Evolutionary conservation across 2,888 invertebrate species (phyloP), one percentile per base, ranked within the genome.

Genomic region (Lissocephala sabroskyi): DNA sequence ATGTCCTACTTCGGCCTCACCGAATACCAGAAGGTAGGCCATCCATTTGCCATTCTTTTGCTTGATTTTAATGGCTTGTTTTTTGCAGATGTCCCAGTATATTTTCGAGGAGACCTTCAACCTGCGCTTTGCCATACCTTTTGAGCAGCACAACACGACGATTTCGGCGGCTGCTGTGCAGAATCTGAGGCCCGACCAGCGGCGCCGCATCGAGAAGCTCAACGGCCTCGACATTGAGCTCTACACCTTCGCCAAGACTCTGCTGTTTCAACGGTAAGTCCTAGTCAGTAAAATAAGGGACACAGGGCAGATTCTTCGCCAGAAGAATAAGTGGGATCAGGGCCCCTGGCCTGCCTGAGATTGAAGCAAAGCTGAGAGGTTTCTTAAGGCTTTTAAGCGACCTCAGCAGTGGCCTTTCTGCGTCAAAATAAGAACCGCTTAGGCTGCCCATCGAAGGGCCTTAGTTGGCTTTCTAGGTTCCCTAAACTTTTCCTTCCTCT

Each of bases 1-100:
- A 96, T 99, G 95, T 94, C 98, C 45, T 99, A 96, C 85, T 98
- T 98, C 85, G 98, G 98, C 59, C 89, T 99, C 58, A 97, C 97
- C 5, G 99, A 99, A 86, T 91, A 90, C 85, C 98, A 98, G 86
- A 93, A 93, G 88, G 93, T 93, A 82, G 3, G 1, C 4, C 0
- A 4, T 5, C 1, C 10, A 3, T 11, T 16, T 1, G 1, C 2
- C 1, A 28, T 33, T n/a, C 29, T 7, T n/a, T 26, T 41, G 7
- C 16, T n/a, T 49, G 32, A 46, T 49, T 32, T 19, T n/a, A 7
- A 6, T 39, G 10, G 6, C n/a, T 10, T 29, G 0, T n/a, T 7
- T 10, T 54, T 70, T 64, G 52, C 84, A 91, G 91, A 89, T 92
- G 79, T 92, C 94, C 19, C 96, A 96, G 84, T 96, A 96, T 84